Evolutionary conservation across 2,113 vertebrate genomes (phyloP).

Genomic region (Nibea albiflora): DNA sequence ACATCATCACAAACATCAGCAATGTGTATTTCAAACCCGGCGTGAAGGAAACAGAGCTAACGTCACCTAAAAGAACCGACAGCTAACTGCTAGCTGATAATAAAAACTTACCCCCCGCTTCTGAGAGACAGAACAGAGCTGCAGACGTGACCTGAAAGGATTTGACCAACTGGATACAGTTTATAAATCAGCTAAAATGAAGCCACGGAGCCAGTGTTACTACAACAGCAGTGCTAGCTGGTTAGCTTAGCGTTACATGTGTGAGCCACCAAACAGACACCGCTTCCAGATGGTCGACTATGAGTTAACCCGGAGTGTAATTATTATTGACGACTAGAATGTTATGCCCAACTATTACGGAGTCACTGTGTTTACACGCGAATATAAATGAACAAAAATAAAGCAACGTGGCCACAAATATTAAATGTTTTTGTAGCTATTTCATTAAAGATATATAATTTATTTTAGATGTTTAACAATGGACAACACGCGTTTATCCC

Average conservation of each 20-base stretch:
- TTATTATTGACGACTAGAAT: background rate
- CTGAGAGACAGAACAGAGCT: too few species aligned
- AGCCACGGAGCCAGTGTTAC: background rate
- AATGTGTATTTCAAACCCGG: constrained; percentile 7
- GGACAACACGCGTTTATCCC: constrained; percentile 47
- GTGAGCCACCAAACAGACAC: constrained; percentile 57
- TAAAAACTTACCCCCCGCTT: constrained; percentile 41
- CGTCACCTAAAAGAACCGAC: constrained; percentile 7
- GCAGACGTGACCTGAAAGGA: fast-evolving
- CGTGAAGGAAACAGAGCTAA: constrained; percentile 2
- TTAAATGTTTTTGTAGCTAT: fast-evolving
- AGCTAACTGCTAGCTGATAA: constrained; percentile 25
- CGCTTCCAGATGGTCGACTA: constrained; percentile 51
- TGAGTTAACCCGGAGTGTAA: constrained; percentile 38
- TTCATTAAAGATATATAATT: fast-evolving
- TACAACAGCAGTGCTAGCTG: constrained; percentile 18
- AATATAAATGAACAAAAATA: background rate
- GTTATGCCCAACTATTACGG: background rate
- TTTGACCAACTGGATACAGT: background rate
- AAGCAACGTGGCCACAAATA: fast-evolving
- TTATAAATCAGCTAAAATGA: background rate
- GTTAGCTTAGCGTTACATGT: constrained; percentile 57
- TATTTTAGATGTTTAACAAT: background rate
- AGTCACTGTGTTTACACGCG: too few species aligned
- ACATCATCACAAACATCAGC: background rate